These are phyloP conservation scores for Ochotona curzoniae DNA, from an alignment of 2,113 vertebrate species.

Conservation along the genomic window DNA sequence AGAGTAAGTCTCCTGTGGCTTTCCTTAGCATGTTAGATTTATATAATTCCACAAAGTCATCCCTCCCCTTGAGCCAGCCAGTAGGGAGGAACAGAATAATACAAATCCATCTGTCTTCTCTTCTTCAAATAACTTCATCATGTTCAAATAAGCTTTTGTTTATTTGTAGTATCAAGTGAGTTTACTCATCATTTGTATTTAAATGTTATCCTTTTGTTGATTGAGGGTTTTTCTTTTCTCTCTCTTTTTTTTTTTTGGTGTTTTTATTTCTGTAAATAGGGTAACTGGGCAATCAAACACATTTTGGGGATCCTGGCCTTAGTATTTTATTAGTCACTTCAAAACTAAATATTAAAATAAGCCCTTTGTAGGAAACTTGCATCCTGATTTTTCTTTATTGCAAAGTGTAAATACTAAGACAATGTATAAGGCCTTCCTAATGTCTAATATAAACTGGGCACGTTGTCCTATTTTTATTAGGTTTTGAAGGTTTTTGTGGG, in stretches of 20 bases:
- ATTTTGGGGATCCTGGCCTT: constrained; percentile 79
- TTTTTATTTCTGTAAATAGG: constrained; percentile 83
- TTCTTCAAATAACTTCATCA: constrained; percentile 68
- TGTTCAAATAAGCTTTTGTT: constrained; percentile 60
- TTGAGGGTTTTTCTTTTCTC: constrained; percentile 64
- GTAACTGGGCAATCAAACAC: constrained; percentile 78
- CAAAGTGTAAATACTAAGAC: constrained; percentile 85
- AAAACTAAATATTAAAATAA: constrained; percentile 79
- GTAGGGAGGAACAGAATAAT: constrained; percentile 35
- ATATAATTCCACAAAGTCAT: constrained; percentile 42
- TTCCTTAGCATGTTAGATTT: constrained; percentile 32
- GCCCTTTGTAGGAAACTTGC: constrained; percentile 76
- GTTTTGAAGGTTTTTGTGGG: constrained; percentile 76
- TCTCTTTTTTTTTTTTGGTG: constrained; percentile 15
- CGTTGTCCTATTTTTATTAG: constrained; percentile 84
- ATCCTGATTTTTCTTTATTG: constrained; percentile 76
- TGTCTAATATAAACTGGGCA: constrained; percentile 79
- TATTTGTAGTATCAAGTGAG: constrained; percentile 72
- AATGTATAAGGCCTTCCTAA: constrained; percentile 73
- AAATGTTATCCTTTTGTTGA: constrained; percentile 67
- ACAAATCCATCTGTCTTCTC: constrained; percentile 65
- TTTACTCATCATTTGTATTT: constrained; percentile 78
- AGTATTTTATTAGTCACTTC: constrained; percentile 80
- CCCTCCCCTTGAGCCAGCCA: constrained; percentile 56
- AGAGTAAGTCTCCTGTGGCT: background rate